These are phyloP conservation scores for Ptilodon capucinus DNA, from an alignment of 2,888 invertebrate genomes.

Conservation along the genomic window DNA sequence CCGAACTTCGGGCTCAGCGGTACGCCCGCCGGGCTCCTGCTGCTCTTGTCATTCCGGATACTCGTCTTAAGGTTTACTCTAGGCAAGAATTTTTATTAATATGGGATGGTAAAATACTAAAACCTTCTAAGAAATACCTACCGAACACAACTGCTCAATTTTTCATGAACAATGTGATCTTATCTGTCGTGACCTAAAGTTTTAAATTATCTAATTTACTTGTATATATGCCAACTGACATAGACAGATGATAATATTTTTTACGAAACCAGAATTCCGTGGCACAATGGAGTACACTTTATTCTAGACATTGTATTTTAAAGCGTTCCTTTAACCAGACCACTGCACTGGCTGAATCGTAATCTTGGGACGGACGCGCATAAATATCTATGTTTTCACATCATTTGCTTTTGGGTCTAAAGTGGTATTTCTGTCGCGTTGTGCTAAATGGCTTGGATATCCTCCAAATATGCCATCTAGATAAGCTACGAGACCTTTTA, in stretches of 20 bases:
- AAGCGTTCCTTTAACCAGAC: conserved; percentile 18
- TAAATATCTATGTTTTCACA: conserved; percentile 66
- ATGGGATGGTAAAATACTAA: no score
- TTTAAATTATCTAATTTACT: no score
- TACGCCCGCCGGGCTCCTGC: conserved; percentile 13
- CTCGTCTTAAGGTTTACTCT: background rate
- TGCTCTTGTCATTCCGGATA: conserved; percentile 29
- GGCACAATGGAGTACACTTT: background rate
- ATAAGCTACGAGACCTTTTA: conserved; percentile 69
- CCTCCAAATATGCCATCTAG: conserved; percentile 73
- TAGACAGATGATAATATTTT: no score
- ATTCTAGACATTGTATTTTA: conserved; percentile 8
- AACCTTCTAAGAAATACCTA: no score
- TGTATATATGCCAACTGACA: no score
- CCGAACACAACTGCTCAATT: no score
- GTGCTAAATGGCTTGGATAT: conserved; percentile 74
- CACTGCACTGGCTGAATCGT: conserved; percentile 27
- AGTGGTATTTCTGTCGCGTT: conserved; percentile 66
- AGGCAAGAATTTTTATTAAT: background rate
- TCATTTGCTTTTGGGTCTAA: conserved; percentile 71
- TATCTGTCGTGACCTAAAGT: no score
- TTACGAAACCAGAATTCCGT: no score
- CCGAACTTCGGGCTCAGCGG: conserved; percentile 32
- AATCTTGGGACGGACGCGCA: conserved; percentile 39
- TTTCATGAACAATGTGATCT: no score